These are phyloP conservation scores for Temnothorax curvispinosus DNA, from an alignment of 1,140 invertebrate genomes.

Conservation along the genomic window DNA sequence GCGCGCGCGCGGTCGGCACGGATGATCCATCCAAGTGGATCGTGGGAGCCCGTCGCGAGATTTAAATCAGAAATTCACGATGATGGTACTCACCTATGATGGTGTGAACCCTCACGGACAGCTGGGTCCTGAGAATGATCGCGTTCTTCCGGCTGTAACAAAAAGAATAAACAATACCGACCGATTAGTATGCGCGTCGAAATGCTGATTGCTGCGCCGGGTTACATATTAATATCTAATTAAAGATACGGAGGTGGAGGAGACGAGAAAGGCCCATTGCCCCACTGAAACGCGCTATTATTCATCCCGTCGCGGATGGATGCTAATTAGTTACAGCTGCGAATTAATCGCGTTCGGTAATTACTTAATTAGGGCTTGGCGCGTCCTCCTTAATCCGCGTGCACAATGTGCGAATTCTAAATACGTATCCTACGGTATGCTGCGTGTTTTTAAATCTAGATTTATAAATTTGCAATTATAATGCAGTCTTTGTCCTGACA, in stretches of 20 bases:
- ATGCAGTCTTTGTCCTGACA: conserved; percentile 39
- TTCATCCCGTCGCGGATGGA: conserved; percentile 46
- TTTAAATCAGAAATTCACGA: conserved; percentile 61
- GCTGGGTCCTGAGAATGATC: conserved; percentile 97
- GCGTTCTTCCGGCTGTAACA: conserved; percentile 98
- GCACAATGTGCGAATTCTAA: conserved; percentile 51
- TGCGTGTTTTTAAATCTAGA: not conserved
- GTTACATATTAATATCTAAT: conserved; percentile 56
- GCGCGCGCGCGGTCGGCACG: conserved; percentile 58
- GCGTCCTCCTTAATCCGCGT: conserved; percentile 57
- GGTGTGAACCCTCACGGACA: conserved; percentile 98
- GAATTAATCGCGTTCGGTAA: conserved; percentile 79
- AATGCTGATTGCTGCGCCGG: conserved; percentile 46
- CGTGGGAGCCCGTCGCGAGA: conserved; percentile 67
- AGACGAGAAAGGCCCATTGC: conserved; percentile 16
- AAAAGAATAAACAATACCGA: conserved; percentile 80
- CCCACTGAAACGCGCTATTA: conserved; percentile 59
- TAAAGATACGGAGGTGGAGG: not conserved
- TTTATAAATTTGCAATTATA: conserved; percentile 40
- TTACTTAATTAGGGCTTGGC: conserved; percentile 76
- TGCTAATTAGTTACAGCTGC: conserved; percentile 75
- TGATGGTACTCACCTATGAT: conserved; percentile 95
- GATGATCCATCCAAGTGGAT: conserved; percentile 72
- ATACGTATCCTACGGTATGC: not conserved
- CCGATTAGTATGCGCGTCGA: conserved; percentile 5